These are phyloP conservation scores for Danaus melanippus DNA, from an alignment of 1,140 invertebrate species.

Conservation along the genomic window DNA sequence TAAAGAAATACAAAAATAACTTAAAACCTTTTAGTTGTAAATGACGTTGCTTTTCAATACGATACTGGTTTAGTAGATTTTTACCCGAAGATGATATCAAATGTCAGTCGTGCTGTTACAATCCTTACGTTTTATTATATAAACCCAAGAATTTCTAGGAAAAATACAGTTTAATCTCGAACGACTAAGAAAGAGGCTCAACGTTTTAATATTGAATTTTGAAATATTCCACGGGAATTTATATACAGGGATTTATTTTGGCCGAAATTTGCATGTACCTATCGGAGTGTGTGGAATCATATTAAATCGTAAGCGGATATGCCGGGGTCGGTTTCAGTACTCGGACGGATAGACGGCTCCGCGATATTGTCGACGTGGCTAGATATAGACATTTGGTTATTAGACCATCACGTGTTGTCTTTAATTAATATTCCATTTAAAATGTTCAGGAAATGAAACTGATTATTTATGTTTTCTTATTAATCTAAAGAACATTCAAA, in stretches of 20 bases:
- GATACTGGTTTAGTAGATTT: too few species aligned
- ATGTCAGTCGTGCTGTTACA: too few species aligned
- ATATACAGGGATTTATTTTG: slow-evolving; percentile 18
- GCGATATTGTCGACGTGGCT: slow-evolving; percentile 30
- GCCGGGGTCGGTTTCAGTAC: slow-evolving; percentile 37
- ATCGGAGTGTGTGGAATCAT: slow-evolving; percentile 33
- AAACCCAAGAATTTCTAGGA: too few species aligned
- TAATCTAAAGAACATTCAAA: not conserved
- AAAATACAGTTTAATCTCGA: too few species aligned
- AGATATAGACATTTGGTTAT: slow-evolving; percentile 13
- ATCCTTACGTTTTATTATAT: too few species aligned
- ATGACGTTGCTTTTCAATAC: too few species aligned
- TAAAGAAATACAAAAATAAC: too few species aligned
- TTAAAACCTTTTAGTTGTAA: too few species aligned
- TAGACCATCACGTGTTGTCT: not conserved
- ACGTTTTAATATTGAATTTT: too few species aligned
- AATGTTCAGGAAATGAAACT: not conserved
- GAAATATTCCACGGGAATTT: not conserved
- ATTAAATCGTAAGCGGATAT: slow-evolving; percentile 48
- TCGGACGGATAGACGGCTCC: slow-evolving; percentile 25
- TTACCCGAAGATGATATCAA: too few species aligned
- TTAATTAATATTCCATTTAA: not conserved
- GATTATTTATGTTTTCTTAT: slow-evolving; percentile 1
- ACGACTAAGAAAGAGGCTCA: too few species aligned
- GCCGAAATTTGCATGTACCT: slow-evolving; percentile 31